Conservation (phyloP, 2,113 vertebrate genomes). For the Tretioscincus oriximinensis region DNA sequence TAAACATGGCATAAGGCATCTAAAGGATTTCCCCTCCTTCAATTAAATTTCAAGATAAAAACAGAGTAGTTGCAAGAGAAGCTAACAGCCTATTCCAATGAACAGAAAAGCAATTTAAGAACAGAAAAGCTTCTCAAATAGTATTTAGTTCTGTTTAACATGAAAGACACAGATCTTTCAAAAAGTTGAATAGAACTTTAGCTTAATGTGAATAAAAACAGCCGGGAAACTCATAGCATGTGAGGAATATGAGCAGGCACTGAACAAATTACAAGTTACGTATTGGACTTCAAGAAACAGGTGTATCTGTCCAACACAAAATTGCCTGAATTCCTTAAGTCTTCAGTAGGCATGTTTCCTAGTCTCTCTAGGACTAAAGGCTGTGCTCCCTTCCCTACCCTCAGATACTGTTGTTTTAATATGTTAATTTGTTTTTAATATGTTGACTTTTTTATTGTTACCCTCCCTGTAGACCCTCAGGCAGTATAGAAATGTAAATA, state of each 20-base stretch:
- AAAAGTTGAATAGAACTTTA: neutral
- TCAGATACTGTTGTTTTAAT: too few relatives aligned
- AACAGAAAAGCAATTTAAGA: neutral
- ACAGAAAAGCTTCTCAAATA: neutral
- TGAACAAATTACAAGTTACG: rapidly evolving
- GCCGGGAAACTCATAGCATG: neutral
- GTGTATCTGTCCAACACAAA: neutral
- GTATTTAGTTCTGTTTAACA: neutral
- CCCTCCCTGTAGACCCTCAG: too few relatives aligned
- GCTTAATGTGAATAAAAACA: neutral
- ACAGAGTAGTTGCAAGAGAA: neutral
- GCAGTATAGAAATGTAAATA: too few relatives aligned
- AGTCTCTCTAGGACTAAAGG: neutral
- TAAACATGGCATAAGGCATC: neutral
- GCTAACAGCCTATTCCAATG: neutral
- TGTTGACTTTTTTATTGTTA: too few relatives aligned
- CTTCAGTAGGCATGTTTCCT: neutral
- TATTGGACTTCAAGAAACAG: neutral
- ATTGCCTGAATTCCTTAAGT: neutral
- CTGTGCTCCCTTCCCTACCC: too few relatives aligned
- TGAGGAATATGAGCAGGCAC: neutral
- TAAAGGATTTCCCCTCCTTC: neutral
- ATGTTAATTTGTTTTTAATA: too few relatives aligned
- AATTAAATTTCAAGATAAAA: neutral
- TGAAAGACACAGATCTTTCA: neutral